These are phyloP conservation scores for Tiphia femorata DNA, from an alignment of 2,888 invertebrate genomes.

Conservation along the genomic window DNA sequence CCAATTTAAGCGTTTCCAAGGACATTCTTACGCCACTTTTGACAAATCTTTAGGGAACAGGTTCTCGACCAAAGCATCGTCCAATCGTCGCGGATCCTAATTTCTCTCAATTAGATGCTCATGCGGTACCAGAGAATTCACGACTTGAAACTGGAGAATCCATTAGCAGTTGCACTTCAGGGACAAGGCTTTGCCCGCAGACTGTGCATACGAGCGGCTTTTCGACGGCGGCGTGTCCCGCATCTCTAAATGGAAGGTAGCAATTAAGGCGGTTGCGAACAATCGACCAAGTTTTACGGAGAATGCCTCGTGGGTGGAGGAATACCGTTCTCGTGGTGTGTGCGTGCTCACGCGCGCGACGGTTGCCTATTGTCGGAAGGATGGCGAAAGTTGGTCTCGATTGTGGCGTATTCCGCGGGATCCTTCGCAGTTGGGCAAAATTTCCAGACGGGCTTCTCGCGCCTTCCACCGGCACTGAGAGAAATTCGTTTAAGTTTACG, in stretches of 20 bases:
- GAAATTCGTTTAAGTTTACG: slow-evolving; percentile 8
- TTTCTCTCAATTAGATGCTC: no score
- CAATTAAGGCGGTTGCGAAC: slow-evolving; percentile 43
- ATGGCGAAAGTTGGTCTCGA: slow-evolving; percentile 24
- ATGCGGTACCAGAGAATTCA: no score
- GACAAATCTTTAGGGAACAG: no score
- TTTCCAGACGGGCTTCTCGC: neutral
- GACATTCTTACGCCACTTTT: no score
- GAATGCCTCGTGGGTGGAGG: no score
- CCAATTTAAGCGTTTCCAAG: no score
- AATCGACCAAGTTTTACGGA: slow-evolving; percentile 45
- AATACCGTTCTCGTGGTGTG: no score
- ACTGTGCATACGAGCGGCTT: slow-evolving; percentile 7
- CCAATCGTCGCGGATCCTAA: no score
- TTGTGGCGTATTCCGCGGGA: slow-evolving; percentile 28
- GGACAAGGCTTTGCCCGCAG: slow-evolving; percentile 8
- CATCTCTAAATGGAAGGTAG: slow-evolving; percentile 30
- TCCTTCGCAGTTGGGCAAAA: neutral
- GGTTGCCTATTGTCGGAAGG: neutral
- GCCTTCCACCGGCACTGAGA: neutral
- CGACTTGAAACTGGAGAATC: no score
- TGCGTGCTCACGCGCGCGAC: neutral
- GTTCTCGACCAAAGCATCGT: no score
- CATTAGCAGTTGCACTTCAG: no score
- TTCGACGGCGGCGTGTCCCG: slow-evolving; percentile 24